phyloP scores from a whole-genome alignment of 2,888 invertebrate genomes.

The Leptinotarsa peninsularis region DNA sequence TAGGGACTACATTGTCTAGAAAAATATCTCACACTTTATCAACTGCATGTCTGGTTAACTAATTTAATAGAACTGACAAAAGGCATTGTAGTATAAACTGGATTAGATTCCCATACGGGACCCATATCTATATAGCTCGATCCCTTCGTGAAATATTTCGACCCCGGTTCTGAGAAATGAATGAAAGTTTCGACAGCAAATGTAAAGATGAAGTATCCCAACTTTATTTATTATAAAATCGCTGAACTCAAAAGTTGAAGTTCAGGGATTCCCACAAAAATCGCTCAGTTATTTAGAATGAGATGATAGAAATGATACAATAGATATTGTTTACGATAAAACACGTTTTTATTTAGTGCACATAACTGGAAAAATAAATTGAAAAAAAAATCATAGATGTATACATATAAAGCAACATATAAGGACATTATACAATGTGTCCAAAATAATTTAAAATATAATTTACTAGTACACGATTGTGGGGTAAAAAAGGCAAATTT shows the following conservation, averaged over 20 bases:
- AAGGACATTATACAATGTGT: too few relatives aligned
- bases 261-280: too few relatives aligned
- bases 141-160: neutral
- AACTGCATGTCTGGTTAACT: constrained; percentile 3
- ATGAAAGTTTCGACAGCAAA: neutral
- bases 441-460: too few relatives aligned
- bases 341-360: too few relatives aligned
- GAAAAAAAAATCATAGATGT: too few relatives aligned
- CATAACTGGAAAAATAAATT: too few relatives aligned
- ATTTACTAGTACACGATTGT: too few relatives aligned
- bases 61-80: neutral
- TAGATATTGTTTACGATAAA: too few relatives aligned
- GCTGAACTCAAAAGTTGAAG: neutral
- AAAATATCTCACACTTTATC: constrained; percentile 14
- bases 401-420: too few relatives aligned
- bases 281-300: too few relatives aligned
- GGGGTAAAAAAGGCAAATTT: too few relatives aligned
- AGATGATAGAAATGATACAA: too few relatives aligned
- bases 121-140: neutral
- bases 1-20: neutral
- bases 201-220: neutral
- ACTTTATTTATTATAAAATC: neutral
- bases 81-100: constrained; percentile 8
- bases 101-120: constrained; percentile 20
- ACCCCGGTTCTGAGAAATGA: neutral